Conservation (phyloP, 2,797 vertebrate species). For the Poeciliopsis gracilis region DNA sequence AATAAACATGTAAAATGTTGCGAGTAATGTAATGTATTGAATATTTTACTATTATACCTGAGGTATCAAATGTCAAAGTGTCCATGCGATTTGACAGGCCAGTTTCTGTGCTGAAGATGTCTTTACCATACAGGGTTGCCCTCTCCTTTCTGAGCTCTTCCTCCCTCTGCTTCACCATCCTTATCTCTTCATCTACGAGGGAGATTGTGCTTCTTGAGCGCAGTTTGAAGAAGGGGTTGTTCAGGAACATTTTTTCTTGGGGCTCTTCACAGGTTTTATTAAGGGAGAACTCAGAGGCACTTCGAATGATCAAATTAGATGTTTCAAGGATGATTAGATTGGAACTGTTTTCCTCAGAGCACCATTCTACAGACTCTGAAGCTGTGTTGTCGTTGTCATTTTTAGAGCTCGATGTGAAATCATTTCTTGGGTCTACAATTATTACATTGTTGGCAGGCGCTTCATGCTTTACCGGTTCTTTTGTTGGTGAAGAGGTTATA, state of each 20-base stretch:
- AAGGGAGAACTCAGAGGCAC: conserved; percentile 81
- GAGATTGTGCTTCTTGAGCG: conserved; percentile 83
- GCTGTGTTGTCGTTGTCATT: conserved; percentile 48
- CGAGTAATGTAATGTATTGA: neutral
- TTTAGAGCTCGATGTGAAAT: conserved; percentile 56
- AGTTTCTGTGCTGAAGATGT: conserved; percentile 63
- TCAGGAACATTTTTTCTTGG: conserved; percentile 81
- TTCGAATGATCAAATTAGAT: conserved; percentile 82
- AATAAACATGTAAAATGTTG: neutral
- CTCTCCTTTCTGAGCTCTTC: conserved; percentile 83
- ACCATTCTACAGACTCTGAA: conserved; percentile 66
- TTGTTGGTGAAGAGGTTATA: conserved; percentile 81
- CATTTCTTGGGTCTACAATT: conserved; percentile 76
- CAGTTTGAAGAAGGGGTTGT: conserved; percentile 86
- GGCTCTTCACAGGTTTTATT: conserved; percentile 74
- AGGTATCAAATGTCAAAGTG: conserved; percentile 71
- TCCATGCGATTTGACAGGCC: conserved; percentile 72
- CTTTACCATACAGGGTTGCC: conserved; percentile 73
- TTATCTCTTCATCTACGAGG: conserved; percentile 84
- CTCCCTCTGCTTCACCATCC: conserved; percentile 80
- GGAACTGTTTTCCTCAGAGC: conserved; percentile 69
- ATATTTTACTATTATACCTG: conserved; percentile 66
- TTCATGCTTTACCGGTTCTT: conserved; percentile 71
- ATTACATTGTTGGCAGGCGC: conserved; percentile 75
- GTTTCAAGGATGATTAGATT: conserved; percentile 82